Evolutionary conservation across 92 coral and sea anemone genomes (phyloP).

Genomic region (Epizoanthus rinbou): DNA sequence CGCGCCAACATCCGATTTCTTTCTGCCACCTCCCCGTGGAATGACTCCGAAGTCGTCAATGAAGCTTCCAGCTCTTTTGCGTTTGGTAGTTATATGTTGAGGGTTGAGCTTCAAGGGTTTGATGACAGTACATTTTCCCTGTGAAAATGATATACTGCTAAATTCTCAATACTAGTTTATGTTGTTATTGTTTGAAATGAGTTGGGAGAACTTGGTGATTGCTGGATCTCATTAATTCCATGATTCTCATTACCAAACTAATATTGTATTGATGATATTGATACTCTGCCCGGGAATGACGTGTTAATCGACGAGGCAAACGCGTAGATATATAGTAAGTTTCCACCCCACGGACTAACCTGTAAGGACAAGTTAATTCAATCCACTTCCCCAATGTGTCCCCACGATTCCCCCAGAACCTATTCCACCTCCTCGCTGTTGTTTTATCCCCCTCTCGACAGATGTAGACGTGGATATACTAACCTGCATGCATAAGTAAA

Average conservation of each 20-base stretch:
- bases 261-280: too few species aligned
- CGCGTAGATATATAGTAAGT: too few species aligned
- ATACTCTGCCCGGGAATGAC: too few species aligned
- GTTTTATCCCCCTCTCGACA: neutral
- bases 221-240: too few species aligned
- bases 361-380: too few species aligned
- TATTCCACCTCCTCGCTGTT: neutral
- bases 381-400: too few species aligned
- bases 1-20: constrained; percentile 41
- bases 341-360: too few species aligned
- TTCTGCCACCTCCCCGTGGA: constrained; percentile 39
- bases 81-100: constrained; percentile 36
- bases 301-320: too few species aligned
- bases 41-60: constrained; percentile 59
- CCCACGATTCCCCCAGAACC: neutral
- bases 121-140: constrained; percentile 93
- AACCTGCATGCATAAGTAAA: constrained; percentile 96
- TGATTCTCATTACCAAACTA: too few species aligned
- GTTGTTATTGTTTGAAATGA: neutral
- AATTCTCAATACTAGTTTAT: neutral
- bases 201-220: neutral
- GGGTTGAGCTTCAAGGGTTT: constrained; percentile 78
- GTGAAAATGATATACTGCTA: neutral
- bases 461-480: neutral
- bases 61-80: constrained; percentile 47